Evolutionary conservation across 2,113 vertebrate species (phyloP).

Genomic region (Microtus pennsylvanicus): DNA sequence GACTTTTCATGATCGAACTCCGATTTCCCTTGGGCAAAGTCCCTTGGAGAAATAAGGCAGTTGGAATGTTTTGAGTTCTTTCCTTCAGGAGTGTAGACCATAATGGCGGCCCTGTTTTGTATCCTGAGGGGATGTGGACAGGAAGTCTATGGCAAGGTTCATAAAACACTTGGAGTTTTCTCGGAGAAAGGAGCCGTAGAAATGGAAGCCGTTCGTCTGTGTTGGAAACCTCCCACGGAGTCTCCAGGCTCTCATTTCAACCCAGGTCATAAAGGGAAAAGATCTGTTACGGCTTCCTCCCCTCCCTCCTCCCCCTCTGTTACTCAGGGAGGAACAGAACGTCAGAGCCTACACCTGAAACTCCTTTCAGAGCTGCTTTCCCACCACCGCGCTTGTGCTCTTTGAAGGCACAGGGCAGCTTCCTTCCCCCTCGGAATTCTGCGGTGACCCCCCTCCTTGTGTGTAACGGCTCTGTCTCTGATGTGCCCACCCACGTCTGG

Average conservation of each 20-base stretch:
- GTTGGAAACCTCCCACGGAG: constrained; percentile 37
- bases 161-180: constrained; percentile 67
- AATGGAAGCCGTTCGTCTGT: neutral
- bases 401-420: neutral
- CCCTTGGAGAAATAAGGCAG: constrained; percentile 24
- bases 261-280: neutral
- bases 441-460: neutral
- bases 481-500: neutral
- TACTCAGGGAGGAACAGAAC: neutral
- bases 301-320: neutral
- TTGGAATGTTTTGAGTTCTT: constrained; percentile 31
- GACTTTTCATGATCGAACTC: constrained; percentile 17
- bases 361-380: neutral
- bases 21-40: constrained; percentile 1
- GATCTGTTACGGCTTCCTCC: neutral
- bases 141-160: constrained; percentile 68
- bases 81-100: constrained; percentile 51
- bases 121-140: constrained; percentile 58
- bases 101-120: constrained; percentile 68
- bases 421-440: neutral
- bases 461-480: neutral
- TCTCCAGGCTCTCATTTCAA: constrained; percentile 31
- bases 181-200: constrained; percentile 67
- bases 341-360: fast-evolving
- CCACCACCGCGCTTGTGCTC: fast-evolving